phyloP scores from a whole-genome alignment of 2,113 vertebrate genomes.

The Carassius carassius region DNA sequence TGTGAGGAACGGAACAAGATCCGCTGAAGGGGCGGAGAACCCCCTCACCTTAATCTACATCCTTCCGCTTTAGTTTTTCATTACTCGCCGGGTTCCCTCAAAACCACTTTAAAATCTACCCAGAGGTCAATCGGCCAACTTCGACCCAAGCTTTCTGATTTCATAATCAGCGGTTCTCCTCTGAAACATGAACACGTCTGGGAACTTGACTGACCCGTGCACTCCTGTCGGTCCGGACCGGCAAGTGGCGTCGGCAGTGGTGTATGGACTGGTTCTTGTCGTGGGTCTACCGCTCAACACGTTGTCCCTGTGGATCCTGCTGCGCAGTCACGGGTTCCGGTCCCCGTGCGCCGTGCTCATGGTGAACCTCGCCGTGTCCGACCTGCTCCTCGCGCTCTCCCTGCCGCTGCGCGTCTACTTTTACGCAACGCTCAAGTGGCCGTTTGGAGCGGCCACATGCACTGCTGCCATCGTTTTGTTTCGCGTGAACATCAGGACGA shows the following conservation, averaged over 20 bases:
- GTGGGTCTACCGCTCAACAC: conserved; percentile 68
- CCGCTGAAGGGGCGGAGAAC: neutral
- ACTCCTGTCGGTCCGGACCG: neutral
- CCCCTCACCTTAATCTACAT: neutral
- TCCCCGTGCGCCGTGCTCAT: conserved; percentile 62
- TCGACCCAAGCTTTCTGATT: neutral
- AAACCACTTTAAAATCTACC: neutral
- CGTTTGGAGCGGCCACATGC: conserved; percentile 46
- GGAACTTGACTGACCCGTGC: neutral
- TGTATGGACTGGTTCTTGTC: conserved; percentile 56
- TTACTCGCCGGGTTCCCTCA: neutral
- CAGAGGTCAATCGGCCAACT: neutral
- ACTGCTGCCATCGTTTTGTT: conserved; percentile 61
- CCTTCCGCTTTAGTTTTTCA: neutral
- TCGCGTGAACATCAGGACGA: conserved; percentile 66
- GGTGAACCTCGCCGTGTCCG: conserved; percentile 66
- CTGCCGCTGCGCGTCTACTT: conserved; percentile 65
- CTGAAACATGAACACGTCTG: neutral
- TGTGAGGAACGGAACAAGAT: neutral
- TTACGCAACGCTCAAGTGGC: conserved; percentile 55
- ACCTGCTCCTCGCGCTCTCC: conserved; percentile 65
- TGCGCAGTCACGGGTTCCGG: conserved; percentile 53
- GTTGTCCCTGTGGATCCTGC: conserved; percentile 63
- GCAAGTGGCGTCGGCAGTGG: conserved; percentile 2
- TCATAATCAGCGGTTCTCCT: neutral